phyloP scores from a whole-genome alignment of 1,140 invertebrate species.

The Tetranychus cinnabarinus region DNA sequence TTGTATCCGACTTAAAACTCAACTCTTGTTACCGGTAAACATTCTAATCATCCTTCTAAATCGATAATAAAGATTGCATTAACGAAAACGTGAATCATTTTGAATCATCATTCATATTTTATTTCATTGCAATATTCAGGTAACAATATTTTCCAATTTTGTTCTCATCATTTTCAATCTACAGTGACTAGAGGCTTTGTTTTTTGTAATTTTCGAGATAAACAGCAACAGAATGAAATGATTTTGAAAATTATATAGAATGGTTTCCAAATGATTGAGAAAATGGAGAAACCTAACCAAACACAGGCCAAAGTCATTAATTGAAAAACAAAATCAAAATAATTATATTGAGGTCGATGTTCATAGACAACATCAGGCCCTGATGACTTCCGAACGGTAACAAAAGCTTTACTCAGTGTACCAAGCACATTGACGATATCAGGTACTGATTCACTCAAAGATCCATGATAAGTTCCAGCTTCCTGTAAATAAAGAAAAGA shows the following conservation, averaged over 20 bases:
- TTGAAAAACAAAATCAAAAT: slow-evolving; percentile 1
- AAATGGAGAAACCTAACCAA: slow-evolving; percentile 1
- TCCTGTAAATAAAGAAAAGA: background rate
- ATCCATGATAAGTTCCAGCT: background rate
- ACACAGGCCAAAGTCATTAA: background rate
- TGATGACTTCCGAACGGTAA: slow-evolving; percentile 1
- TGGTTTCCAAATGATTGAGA: background rate
- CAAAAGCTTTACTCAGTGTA: background rate
- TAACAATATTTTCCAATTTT: no score
- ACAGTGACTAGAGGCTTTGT: background rate
- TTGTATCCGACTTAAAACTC: no score
- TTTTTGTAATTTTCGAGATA: background rate
- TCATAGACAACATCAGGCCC: background rate
- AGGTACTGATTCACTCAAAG: background rate
- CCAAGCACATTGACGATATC: background rate
- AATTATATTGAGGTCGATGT: background rate
- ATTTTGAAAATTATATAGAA: background rate
- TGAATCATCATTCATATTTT: no score
- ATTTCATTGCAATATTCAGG: no score
- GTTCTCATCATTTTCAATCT: background rate
- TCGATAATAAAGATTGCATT: no score
- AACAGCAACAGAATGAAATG: background rate
- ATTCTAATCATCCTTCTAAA: no score
- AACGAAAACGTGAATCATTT: no score
- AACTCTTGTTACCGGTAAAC: no score